Evolutionary conservation across 2,888 invertebrate genomes (phyloP), one percentile per base, ranked within the genome.

Genomic region (Ectemnius lituratus): DNA sequence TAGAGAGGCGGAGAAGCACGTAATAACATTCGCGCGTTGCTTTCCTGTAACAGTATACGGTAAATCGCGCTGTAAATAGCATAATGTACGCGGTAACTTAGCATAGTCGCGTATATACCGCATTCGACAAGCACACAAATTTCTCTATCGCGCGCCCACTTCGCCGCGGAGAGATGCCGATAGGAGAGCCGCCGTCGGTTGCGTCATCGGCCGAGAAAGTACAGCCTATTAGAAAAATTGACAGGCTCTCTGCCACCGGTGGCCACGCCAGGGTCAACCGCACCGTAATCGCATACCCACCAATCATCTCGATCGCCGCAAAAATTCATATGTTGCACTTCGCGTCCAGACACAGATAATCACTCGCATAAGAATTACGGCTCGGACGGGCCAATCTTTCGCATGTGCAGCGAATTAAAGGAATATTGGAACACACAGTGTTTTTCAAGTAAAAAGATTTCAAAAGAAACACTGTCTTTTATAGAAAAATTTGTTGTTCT

Each of bases 111-210:
- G 69, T 78, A 70, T 46, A 69, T 69, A 58, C 67, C 64, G 72
- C 75, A 73, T 72, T 78, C 72, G 72, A 72, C 77, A 61, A 67
- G 67, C 75, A 67, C 65, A 67, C 72, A 73, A 76, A 78, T 78
- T 78, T 78, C 77, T 73, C 77, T 77, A 62, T 72, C 27, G 47
- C 73, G 37, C 37, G 76, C 77, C 75, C 68, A 76, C 77, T 72
- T 75, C 8, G 8, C 8, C 37, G 37, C 37, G 75, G 58, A 57
- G 71, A 75, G 65, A 67, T 70, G 71, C 70, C 76, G 75, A 75
- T 75, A 71, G 75, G 37, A 37, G 37, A 61, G 62, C 67, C 71
- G 65, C 62, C 73, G 56, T 59, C 37, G 74, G 64, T 76, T 76
- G 67, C 76, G 76, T 74, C 70, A 76, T 20, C 64, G 60, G 37